Base-by-base conservation (phyloP, 2,113 vertebrate species). In the Archilochus colubris region DNA sequence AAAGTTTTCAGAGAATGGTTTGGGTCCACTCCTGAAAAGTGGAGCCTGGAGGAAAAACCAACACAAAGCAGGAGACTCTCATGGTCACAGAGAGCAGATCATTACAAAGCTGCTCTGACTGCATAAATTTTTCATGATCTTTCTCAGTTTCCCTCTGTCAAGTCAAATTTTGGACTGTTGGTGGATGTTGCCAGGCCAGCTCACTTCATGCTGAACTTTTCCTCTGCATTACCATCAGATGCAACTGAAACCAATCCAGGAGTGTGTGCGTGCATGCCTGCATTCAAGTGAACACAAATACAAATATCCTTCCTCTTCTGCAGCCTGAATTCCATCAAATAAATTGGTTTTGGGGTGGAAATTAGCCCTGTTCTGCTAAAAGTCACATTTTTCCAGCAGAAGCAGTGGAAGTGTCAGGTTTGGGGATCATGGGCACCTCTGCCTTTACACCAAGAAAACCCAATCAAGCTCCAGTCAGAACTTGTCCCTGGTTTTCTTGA, bases 71-170 rank as follows among this genome's bases (percentile, higher is more conserved):
- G 24, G 57, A 66, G 24, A 19, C 46, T 31, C 20, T 5, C 20
- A 16, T 48, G 31, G 23, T 21, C 1, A 0, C 0, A 0, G 62
- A 20, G 66, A 77, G 51, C 23, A 51, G 78, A 58, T 58, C 51
- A 5, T 30, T 67, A 70, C 66, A 19, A 8, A 62, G 67, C 63
- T 91, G 5, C 74, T 66, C 54, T 3, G 38, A 17, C 63, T 30
- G 43, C 66, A 63, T 44, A 2, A 76, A 62, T 53, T 25, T 48
- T 59, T 63, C 64, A 12, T 88, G 82, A 7, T 59, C 55, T 68
- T 83, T 76, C 91, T 70, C 51, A 5, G 43, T 53, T 91, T 80
- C 59, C 78, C 23, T 0, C 0, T 27, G 46, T 62, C 51, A 15
- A 68, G 28, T 1, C 50, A 2, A 64, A 40, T 82, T 28, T 58